Evolutionary conservation across 2,113 vertebrate genomes (phyloP).

Genomic region (Silurus meridionalis): DNA sequence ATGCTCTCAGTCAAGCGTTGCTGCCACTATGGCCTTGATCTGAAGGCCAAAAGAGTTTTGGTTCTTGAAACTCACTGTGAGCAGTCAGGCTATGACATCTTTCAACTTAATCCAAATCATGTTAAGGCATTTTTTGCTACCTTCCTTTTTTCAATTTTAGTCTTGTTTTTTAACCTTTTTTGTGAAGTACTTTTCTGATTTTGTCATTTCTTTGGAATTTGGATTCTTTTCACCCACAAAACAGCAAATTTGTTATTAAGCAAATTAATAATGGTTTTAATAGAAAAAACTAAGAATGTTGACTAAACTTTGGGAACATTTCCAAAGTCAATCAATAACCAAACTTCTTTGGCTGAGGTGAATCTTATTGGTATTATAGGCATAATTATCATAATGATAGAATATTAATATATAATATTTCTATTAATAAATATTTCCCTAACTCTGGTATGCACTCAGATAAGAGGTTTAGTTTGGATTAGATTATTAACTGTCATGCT

Average conservation of each 20-base stretch:
- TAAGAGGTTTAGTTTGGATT: not conserved
- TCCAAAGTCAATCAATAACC: not conserved
- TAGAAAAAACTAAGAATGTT: not conserved
- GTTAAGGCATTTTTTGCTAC: too few species aligned
- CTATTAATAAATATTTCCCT: not conserved
- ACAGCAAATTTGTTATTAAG: not conserved
- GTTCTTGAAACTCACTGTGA: not conserved
- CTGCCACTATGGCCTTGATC: slow-evolving; percentile 37
- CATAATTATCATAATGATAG: not conserved
- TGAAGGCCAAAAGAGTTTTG: not conserved
- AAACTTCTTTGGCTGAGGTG: not conserved
- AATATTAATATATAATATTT: not conserved
- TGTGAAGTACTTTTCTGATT: not conserved
- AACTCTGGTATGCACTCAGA: not conserved
- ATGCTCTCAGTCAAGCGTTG: slow-evolving; percentile 47
- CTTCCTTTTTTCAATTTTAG: too few species aligned
- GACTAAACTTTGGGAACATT: not conserved
- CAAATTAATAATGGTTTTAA: not conserved
- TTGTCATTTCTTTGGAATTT: not conserved
- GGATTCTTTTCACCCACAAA: not conserved
- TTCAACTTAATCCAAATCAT: not conserved
- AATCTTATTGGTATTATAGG: not conserved
- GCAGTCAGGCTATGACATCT: not conserved
- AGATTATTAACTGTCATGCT: not conserved
- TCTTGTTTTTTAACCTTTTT: not conserved